phyloP scores from a whole-genome alignment of 37 sponge, comb jelly and placozoan species.

The Oopsacas minuta region DNA sequence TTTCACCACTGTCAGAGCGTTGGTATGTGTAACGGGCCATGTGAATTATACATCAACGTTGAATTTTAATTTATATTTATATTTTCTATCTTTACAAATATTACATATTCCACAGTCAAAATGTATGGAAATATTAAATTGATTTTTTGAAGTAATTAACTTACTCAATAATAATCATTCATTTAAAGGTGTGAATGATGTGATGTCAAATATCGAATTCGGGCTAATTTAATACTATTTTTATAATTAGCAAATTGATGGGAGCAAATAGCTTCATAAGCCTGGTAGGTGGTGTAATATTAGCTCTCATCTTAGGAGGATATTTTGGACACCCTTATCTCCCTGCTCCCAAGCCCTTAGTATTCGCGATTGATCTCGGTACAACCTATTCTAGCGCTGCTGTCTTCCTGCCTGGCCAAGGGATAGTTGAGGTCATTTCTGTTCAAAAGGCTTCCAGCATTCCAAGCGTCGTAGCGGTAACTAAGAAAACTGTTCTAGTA shows the following conservation, averaged over 20 bases:
- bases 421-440: constrained; percentile 30
- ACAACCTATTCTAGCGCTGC: constrained; percentile 54
- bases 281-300: constrained; percentile 22
- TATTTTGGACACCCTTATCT: constrained; percentile 30
- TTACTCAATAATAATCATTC: no score
- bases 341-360: constrained; percentile 42
- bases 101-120: no score
- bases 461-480: constrained; percentile 44
- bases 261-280: background rate
- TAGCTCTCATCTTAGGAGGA: constrained; percentile 29
- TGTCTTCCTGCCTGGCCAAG: constrained; percentile 35
- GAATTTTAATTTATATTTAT: no score
- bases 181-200: no score
- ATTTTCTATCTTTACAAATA: no score
- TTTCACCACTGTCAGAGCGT: no score
- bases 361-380: constrained; percentile 48
- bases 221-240: no score
- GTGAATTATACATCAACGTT: no score
- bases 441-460: constrained; percentile 28
- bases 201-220: no score
- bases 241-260: background rate
- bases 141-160: no score
- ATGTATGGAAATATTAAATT: no score
- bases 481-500: constrained; percentile 22
- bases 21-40: no score